These are phyloP conservation scores for Macrobrachium rosenbergii DNA, from an alignment of 1,140 invertebrate species.

Conservation along the genomic window DNA sequence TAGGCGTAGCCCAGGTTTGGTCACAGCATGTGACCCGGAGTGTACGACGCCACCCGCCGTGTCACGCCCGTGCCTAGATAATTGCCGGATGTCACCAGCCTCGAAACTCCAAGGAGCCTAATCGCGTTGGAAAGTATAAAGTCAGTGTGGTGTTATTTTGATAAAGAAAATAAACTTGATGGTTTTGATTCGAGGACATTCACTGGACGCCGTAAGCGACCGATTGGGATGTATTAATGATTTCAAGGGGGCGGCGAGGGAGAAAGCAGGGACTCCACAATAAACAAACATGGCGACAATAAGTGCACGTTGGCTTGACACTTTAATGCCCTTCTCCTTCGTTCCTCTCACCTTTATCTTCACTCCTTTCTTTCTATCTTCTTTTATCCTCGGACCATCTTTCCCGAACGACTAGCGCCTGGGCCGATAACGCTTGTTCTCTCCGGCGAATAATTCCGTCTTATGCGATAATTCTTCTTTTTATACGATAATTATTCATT, in stretches of 20 bases:
- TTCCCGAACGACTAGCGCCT: background rate
- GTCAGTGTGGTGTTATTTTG: background rate
- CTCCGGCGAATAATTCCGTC: no score
- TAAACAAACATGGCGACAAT: slow-evolving; percentile 44
- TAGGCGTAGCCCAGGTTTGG: background rate
- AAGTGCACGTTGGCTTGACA: slow-evolving; percentile 23
- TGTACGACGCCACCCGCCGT: slow-evolving; percentile 45
- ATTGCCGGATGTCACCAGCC: slow-evolving; percentile 48
- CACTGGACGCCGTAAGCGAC: no score
- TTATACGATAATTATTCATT: no score
- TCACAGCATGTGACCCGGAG: slow-evolving; percentile 35
- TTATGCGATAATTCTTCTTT: no score
- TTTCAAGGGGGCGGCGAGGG: background rate
- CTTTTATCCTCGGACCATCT: background rate
- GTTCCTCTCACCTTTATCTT: background rate
- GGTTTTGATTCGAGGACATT: no score
- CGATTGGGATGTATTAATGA: no score
- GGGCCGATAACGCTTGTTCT: background rate
- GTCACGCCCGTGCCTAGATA: slow-evolving; percentile 39
- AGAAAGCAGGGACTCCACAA: background rate
- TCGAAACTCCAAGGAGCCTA: no score
- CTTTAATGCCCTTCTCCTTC: slow-evolving; percentile 22
- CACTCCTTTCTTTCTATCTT: no score
- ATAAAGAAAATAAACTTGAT: background rate
- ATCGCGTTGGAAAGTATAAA: no score